Conservation (phyloP, 2,113 vertebrate species). For the Peromyscus polionotus region DNA sequence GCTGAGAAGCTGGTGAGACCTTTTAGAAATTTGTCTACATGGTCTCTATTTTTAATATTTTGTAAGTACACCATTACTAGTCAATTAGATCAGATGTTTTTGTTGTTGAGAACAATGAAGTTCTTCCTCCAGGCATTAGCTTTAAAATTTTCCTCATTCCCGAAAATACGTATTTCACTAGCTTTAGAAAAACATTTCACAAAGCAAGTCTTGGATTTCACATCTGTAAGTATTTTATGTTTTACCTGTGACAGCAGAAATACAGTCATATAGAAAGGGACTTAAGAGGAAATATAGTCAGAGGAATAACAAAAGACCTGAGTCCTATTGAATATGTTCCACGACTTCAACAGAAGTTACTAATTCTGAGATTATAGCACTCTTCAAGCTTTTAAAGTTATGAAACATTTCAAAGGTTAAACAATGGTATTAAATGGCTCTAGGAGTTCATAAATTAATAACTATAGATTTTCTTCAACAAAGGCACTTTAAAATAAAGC, state of each 20-base stretch:
- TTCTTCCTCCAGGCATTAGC: background rate
- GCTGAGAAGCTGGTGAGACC: too few relatives aligned
- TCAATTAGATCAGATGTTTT: background rate
- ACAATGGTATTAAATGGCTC: conserved; percentile 74
- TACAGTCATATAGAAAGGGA: background rate
- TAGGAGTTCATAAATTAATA: conserved; percentile 82
- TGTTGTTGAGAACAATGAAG: background rate
- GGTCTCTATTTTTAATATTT: background rate
- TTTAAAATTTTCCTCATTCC: background rate
- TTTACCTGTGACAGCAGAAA: conserved; percentile 14
- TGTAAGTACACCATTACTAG: background rate
- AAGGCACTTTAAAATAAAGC: conserved; percentile 79
- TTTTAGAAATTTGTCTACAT: too few relatives aligned
- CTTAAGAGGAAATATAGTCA: background rate
- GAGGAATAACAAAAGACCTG: conserved; percentile 28
- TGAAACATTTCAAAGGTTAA: conserved; percentile 78
- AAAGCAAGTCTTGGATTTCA: background rate
- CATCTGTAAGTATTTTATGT: conserved; percentile 1
- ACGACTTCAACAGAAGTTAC: conserved; percentile 65
- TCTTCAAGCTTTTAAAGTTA: conserved; percentile 67
- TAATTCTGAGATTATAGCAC: conserved; percentile 76
- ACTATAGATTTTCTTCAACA: conserved; percentile 77
- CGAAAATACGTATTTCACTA: background rate
- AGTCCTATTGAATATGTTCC: background rate
- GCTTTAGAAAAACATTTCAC: background rate